Base-by-base conservation (phyloP, 2,888 invertebrate species). In the Drosophila demipolita region DNA sequence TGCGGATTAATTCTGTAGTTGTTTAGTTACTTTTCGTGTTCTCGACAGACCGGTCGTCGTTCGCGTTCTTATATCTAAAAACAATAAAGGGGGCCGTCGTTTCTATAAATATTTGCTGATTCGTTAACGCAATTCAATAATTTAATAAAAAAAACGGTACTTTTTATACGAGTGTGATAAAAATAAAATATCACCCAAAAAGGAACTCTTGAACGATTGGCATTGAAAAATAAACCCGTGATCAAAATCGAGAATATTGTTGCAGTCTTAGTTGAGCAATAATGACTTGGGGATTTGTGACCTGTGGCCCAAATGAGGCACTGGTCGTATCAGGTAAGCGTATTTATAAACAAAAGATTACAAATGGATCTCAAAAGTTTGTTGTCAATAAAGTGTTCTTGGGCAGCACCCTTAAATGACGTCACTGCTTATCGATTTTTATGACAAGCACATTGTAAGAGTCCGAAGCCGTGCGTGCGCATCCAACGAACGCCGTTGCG, bases 231-330 rank as follows among this genome's bases (percentile, higher is more conserved):
- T 36, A 40, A 69, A 66, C 20, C 29, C 23, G 38, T 52, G 11
- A 55, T 49, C n/a, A 29, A 80, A 48, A 52, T 53, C 40, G 36
- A 45, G 15, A 59, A 36, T 53, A 73, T 58, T 42, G 1, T 54
- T 58, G 11, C 4, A 58, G 58, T 20, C 53, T 50, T 60, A 52
- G 36, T 61, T 57, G 3, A 42, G 20, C 45, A 32, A 65, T 57
- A 63, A 96, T 96, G 96, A 94, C 95, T 90, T 97, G 97, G 96
- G 98, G 98, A 90, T 98, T 98, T 93, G 97, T 98, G 62, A 98
- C 98, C 75, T 98, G 98, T 92, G 98, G 98, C 54, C 98, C 98
- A 35, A 98, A 98, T 92, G 98, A 98, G 93, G 98, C 98, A 53
- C 95, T 98, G 54, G 98, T 98, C 45, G 97, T 98, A 82, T 98